A percentile compares a stretch with the other conserved stretches of the same genome.
Conservation (phyloP, 2,888 invertebrate genomes). For the Cantharis lateralis region DNA sequence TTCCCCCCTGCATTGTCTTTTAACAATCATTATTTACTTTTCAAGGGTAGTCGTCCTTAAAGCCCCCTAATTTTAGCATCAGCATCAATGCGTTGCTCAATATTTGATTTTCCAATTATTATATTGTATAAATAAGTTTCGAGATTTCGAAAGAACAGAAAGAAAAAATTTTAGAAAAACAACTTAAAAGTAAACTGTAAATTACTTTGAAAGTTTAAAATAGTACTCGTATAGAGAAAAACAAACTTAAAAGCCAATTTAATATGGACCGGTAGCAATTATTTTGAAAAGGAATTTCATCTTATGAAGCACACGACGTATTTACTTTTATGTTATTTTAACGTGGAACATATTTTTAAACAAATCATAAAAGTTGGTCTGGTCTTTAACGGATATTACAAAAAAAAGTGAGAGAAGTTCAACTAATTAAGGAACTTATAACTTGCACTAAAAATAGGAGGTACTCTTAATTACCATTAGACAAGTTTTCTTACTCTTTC, state of each 20-base stretch:
- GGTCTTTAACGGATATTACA: conserved; percentile 7
- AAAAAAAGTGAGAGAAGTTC: neutral
- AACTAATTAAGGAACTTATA: neutral
- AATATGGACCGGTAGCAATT: neutral
- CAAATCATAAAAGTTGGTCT: conserved; percentile 16
- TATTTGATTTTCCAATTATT: neutral
- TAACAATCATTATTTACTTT: neutral
- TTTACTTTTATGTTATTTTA: conserved; percentile 10
- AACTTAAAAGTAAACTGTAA: neutral
- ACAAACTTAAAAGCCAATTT: neutral
- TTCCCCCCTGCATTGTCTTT: neutral
- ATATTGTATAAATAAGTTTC: neutral
- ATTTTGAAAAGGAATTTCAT: conserved; percentile 2
- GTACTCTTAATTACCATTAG: neutral
- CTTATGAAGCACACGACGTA: conserved; percentile 6
- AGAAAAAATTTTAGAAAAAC: neutral
- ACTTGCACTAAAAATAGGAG: neutral
- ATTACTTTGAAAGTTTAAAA: neutral
- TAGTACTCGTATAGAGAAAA: neutral
- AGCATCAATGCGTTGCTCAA: neutral
- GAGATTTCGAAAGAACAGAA: too few species aligned
- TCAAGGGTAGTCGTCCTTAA: neutral
- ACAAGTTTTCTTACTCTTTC: neutral
- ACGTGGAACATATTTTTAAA: conserved; percentile 4
- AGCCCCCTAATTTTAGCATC: neutral